phyloP scores from a whole-genome alignment of 2,888 invertebrate species.

The Furcula furcula region DNA sequence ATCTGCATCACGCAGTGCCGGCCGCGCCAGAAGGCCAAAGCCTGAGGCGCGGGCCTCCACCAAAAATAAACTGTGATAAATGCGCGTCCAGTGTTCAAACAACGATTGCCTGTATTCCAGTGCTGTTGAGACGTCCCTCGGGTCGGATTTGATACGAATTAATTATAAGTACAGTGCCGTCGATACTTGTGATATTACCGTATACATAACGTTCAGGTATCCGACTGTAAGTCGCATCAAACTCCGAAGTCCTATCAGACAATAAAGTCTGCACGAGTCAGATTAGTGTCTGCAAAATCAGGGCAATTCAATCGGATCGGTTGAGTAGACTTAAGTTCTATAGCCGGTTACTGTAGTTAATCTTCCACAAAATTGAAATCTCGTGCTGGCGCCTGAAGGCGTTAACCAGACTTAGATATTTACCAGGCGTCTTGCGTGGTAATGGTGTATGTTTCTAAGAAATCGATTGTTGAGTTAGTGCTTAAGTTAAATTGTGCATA shows the following conservation, averaged over 20 bases:
- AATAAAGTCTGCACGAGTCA: conserved; percentile 42
- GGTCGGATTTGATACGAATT: conserved; percentile 48
- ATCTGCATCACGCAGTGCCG: conserved; percentile 89
- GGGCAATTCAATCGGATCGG: conserved; percentile 41
- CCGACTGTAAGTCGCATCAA: conserved; percentile 41
- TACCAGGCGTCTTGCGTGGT: conserved; percentile 37
- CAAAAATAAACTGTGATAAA: conserved; percentile 74
- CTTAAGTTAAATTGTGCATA: conserved; percentile 71
- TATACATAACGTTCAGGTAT: conserved; percentile 42
- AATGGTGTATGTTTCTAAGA: conserved; percentile 47
- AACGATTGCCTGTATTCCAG: conserved; percentile 43
- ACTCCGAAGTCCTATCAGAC: conserved; percentile 35
- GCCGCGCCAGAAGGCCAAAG: conserved; percentile 76
- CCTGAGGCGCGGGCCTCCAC: conserved; percentile 47
- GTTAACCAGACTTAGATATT: conserved; percentile 41
- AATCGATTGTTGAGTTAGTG: conserved; percentile 59
- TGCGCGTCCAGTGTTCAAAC: conserved; percentile 73
- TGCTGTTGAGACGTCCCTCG: conserved; percentile 41
- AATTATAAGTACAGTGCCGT: conserved; percentile 57
- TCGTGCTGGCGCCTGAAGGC: conserved; percentile 51
- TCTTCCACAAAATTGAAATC: conserved; percentile 55
- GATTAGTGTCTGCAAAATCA: conserved; percentile 46
- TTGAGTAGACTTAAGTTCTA: conserved; percentile 39
- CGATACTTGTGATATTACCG: conserved; percentile 66
- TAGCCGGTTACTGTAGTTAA: conserved; percentile 49